These are phyloP conservation scores for Drosophila rellima DNA, from an alignment of 2,888 invertebrate species.

Conservation along the genomic window DNA sequence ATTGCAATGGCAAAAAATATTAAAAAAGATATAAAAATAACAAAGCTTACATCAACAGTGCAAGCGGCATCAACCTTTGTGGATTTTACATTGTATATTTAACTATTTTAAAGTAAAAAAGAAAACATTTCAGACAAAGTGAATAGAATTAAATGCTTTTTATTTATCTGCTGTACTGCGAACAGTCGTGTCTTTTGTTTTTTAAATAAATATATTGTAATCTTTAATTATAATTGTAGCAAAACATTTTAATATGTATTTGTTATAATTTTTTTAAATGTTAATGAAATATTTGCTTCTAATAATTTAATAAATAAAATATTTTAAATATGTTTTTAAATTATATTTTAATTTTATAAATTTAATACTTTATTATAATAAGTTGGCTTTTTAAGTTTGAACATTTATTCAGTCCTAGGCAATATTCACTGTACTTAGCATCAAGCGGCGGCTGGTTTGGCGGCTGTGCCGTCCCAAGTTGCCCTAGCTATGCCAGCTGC, in stretches of 20 bases:
- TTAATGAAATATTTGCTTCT: no score
- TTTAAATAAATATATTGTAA: neutral
- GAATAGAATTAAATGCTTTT: constrained; percentile 38
- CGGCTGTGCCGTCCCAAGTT: neutral
- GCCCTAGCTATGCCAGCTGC: neutral
- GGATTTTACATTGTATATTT: constrained; percentile 21
- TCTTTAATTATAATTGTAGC: no score
- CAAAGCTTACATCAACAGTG: constrained; percentile 18
- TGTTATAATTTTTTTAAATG: no score
- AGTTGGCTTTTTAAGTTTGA: no score
- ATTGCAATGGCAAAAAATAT: constrained; percentile 1
- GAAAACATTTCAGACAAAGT: constrained; percentile 36
- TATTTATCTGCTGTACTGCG: constrained; percentile 29
- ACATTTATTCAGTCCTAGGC: neutral
- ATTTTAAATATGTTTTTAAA: neutral
- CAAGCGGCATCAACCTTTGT: constrained; percentile 33
- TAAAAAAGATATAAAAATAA: constrained; percentile 3
- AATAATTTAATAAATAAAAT: neutral
- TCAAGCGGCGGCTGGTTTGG: neutral
- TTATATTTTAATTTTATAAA: neutral
- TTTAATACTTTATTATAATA: no score
- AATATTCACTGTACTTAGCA: constrained; percentile 35
- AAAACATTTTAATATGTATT: neutral
- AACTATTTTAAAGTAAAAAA: constrained; percentile 35
- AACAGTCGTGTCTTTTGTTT: constrained; percentile 9